Percentiles rank a stretch among this genome's conserved stretches.
phyloP scores from a whole-genome alignment of 2,797 vertebrate genomes.

The Enteromius unitaeniatus region DNA sequence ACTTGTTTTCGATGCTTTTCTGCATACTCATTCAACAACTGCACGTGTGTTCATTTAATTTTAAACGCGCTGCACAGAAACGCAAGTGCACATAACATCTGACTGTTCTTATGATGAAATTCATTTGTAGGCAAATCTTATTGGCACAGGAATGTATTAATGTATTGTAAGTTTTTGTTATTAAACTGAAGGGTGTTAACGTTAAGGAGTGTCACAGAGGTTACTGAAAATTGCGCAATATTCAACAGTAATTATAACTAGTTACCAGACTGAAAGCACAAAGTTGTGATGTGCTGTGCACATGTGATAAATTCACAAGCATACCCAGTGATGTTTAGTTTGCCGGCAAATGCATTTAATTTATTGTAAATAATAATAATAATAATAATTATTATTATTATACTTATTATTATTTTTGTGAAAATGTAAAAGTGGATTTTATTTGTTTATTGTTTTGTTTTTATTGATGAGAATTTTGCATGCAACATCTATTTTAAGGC shows the following conservation, averaged over 20 bases:
- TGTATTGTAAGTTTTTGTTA: background rate
- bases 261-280: background rate
- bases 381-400: background rate
- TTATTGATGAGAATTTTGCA: background rate
- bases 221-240: constrained; percentile 9
- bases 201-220: background rate
- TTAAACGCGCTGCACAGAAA: background rate
- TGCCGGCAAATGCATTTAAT: background rate
- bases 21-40: background rate
- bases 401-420: too few relatives aligned
- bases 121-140: background rate
- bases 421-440: background rate
- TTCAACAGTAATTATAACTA: background rate
- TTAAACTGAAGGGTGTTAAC: constrained; percentile 17
- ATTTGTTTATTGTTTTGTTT: background rate
- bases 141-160: background rate
- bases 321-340: background rate
- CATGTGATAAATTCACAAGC: background rate
- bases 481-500: background rate
- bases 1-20: background rate
- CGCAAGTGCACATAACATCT: background rate
- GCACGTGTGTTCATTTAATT: background rate
- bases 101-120: background rate
- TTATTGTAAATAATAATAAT: background rate
- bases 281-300: background rate